Base-by-base conservation (phyloP, 2,797 vertebrate species). In the Macropodus opercularis region DNA sequence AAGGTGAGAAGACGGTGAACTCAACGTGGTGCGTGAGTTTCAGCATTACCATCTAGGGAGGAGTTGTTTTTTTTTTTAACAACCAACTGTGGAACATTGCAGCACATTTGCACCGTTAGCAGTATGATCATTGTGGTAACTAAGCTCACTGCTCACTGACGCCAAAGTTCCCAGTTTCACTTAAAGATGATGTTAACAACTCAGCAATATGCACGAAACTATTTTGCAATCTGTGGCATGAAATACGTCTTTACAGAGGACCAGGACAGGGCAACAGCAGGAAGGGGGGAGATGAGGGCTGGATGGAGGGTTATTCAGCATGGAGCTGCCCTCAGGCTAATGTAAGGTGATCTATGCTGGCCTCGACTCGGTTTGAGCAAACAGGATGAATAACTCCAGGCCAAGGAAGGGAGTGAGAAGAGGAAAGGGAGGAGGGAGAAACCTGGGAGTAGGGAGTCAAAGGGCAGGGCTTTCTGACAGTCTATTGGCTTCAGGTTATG, bases 401-500 rank as follows among this genome's bases (percentile, higher is more conserved):
- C 39, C 54, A 77, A 77, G 64, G 58, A 42, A 67, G 74, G 31
- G 43, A 47, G 53, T 38, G 58, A 79, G 77, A 50, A 52, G 57
- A 74, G 70, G 80, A 78, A 64, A 80, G 72, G 80, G 73, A 72
- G 32, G 77, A 69, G 75, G 79, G 53, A 62, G 29, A 54, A 14
- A 63, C 23, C 14, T 42, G 74, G 83, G 63, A 77, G 83, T 31
- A 35, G 22, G 63, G 69, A 64, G 64, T 36, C 63, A 60, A 46
- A 27, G 41, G 82, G 68, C 24, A 64, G 78, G 41, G 32, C 69
- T 36, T 40, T 39, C 29, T 65, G 55, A 17, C 13, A 29, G 12
- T 22, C 54, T 55, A 93, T 94, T 94, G 94, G 94, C 77, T 24
- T 9, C 18, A 29, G 35, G 41, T n/a, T 2, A 51, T 68, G 90